phyloP scores from a whole-genome alignment of 2,113 vertebrate species.

The Athene noctua region DNA sequence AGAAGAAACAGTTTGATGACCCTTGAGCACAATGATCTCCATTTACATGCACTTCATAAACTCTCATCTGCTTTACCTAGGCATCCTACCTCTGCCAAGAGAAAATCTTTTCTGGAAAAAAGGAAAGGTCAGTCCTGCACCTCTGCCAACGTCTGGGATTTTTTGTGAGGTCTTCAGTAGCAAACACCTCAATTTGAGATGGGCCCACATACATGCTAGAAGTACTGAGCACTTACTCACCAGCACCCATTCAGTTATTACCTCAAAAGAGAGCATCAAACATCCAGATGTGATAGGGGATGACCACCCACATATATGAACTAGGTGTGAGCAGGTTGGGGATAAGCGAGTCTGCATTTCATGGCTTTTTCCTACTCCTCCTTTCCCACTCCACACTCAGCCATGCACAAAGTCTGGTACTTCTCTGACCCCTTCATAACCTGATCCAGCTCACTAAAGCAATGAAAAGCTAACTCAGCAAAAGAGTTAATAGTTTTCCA shows the following conservation, averaged over 20 bases:
- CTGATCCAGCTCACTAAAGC: conserved; percentile 2
- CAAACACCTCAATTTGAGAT: neutral
- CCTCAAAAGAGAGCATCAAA: neutral
- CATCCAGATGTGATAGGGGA: neutral
- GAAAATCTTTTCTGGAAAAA: neutral
- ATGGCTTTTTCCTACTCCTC: neutral
- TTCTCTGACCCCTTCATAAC: neutral
- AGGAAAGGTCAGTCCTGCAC: neutral
- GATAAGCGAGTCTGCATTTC: neutral
- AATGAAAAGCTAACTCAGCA: neutral
- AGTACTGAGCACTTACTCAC: neutral
- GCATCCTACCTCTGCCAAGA: neutral
- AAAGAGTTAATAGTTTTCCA: neutral
- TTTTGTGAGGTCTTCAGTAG: conserved; percentile 1
- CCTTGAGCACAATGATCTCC: neutral
- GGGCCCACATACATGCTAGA: neutral
- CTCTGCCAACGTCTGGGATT: neutral
- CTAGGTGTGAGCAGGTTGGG: neutral
- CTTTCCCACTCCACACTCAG: neutral
- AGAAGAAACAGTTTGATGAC: conserved; percentile 35
- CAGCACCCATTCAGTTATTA: neutral
- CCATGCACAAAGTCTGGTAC: neutral
- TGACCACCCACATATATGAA: neutral
- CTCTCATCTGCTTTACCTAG: conserved; percentile 1
- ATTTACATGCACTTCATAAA: conserved; percentile 19